phyloP scores from a whole-genome alignment of 1,140 invertebrate species.

The Alviniconcha marisindica region DNA sequence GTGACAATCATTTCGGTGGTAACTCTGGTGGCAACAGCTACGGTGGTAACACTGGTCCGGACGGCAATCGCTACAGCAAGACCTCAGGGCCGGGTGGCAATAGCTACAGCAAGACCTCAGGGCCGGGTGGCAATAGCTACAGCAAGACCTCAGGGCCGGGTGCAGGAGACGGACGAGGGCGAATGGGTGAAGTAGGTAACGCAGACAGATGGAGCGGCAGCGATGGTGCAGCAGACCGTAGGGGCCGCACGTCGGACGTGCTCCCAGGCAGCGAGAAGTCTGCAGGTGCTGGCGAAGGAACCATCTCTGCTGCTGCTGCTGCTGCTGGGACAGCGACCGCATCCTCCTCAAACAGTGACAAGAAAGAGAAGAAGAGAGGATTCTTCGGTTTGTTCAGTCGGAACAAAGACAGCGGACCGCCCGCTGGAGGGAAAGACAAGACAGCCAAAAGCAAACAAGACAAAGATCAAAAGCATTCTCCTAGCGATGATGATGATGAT shows the following conservation, averaged over 20 bases:
- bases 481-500: neutral
- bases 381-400: constrained; percentile 3
- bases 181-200: neutral
- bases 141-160: neutral
- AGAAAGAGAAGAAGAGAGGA: constrained; percentile 7
- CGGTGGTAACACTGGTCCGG: neutral
- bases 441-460: neutral
- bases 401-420: neutral
- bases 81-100: neutral
- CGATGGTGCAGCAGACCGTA: too few relatives aligned
- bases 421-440: neutral
- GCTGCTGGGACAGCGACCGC: neutral
- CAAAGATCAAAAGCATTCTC: too few relatives aligned
- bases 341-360: neutral
- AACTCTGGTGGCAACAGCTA: neutral
- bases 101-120: neutral
- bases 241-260: too few relatives aligned
- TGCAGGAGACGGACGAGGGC: neutral
- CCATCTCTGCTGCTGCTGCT: neutral
- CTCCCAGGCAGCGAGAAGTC: too few relatives aligned
- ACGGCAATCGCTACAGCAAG: neutral
- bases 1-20: too few relatives aligned
- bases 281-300: too few relatives aligned
- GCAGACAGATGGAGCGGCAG: too few relatives aligned
- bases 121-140: neutral